Conservation (phyloP, 2,113 vertebrate genomes). For the Pipa parva region DNA sequence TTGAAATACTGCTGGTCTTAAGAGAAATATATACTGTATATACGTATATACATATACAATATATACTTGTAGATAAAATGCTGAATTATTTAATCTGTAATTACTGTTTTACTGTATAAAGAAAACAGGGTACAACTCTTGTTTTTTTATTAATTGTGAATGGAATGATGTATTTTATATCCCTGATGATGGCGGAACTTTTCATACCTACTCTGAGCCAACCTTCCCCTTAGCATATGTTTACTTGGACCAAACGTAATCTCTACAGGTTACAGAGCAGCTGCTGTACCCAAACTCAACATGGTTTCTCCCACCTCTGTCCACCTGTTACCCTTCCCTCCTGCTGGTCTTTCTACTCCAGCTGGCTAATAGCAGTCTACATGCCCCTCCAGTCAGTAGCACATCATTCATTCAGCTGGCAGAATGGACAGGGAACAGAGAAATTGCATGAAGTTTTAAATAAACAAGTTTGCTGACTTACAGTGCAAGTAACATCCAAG, state of each 20-base stretch:
- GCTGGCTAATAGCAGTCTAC: constrained; percentile 17
- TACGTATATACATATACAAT: no score
- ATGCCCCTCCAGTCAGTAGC: constrained; percentile 3
- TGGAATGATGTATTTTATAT: no score
- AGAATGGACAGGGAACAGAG: constrained; percentile 1
- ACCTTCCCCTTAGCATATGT: constrained; percentile 31
- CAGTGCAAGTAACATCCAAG: no score
- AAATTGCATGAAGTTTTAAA: background rate
- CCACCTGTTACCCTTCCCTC: constrained; percentile 28
- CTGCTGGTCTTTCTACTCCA: constrained; percentile 15
- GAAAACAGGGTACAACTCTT: no score
- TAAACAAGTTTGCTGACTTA: constrained; percentile 8
- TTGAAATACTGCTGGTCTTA: no score
- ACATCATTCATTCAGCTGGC: constrained; percentile 18
- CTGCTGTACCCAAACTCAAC: constrained; percentile 21
- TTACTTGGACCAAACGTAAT: constrained; percentile 25
- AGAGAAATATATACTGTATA: no score
- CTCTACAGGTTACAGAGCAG: constrained; percentile 35
- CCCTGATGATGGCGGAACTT: constrained; percentile 1
- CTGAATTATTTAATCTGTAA: no score
- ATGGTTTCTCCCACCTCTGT: constrained; percentile 21
- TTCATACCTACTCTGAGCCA: constrained; percentile 2
- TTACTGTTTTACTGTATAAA: no score
- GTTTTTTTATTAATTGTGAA: no score
- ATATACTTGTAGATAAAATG: no score